Evolutionary conservation across 2,113 vertebrate species (phyloP), one percentile per base, ranked within the genome.

Genomic region (Percopsis transmontana): DNA sequence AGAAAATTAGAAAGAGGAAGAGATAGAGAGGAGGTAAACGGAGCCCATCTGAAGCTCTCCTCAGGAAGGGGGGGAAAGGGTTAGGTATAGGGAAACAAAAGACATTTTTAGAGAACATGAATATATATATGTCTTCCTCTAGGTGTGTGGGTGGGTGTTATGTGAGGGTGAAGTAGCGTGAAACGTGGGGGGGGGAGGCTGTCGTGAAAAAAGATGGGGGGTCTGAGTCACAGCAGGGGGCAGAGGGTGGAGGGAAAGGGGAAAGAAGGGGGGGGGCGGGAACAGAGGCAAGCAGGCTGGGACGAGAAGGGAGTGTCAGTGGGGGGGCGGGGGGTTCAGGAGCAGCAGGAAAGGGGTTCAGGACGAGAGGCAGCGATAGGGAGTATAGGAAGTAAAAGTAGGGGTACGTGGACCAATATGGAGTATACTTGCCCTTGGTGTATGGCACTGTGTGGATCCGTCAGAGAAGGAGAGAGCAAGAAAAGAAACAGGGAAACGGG

Each of bases 341-440:
- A 74, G 77, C 66, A 87, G 91, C 87, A 80, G 79, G 74, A 87
- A 83, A 23, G 86, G 87, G 76, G 72, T 83, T 90, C 33, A 85
- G 85, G 89, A 77, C 79, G 79, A 87, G 69, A 92, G 87, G 88
- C 88, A 90, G 91, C 88, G 78, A 87, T 87, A 87, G 87, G 84
- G 19, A 80, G 79, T 6, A 80, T 1, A 58, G 21, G 89, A 87
- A 81, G 85, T 60, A 91, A 90, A 86, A 92, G 91, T 91, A 74
- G 88, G 91, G 91, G 92, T 93, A 93, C 90, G 93, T 95, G 95
- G 94, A 95, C 96, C 96, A 95, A 96, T 94, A 96, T 96, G 95
- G 95, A 95, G 93, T 95, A 99, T 99, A 99, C 97, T 99, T 99
- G 97, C 96, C 97, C 95, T 96, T 96, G 90, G 79, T 90, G 95